Evolutionary conservation across 92 coral and sea anemone genomes (phyloP).

Genomic region (Virgularia gustaviana): DNA sequence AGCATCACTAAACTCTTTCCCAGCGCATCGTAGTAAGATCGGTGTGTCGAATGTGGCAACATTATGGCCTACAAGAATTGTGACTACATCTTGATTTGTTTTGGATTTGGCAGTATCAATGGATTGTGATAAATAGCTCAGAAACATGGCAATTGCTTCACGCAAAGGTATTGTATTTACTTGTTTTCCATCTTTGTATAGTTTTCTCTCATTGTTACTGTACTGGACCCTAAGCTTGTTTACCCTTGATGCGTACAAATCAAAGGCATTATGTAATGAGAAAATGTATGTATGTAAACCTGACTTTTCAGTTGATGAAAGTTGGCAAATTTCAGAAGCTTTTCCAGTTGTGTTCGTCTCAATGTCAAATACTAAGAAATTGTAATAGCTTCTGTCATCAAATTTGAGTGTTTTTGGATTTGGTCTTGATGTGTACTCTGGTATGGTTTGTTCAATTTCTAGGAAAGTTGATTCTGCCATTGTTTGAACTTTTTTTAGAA

Average conservation of each 20-base stretch:
- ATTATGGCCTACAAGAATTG: slow-evolving; percentile 53
- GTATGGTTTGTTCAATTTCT: slow-evolving; percentile 1
- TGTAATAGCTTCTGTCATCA: slow-evolving; percentile 23
- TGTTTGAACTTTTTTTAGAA: not conserved
- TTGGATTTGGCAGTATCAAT: not conserved
- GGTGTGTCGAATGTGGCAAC: slow-evolving; percentile 42
- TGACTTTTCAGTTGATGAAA: not conserved
- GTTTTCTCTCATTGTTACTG: not conserved
- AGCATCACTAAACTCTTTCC: slow-evolving; percentile 1
- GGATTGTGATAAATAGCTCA: not conserved
- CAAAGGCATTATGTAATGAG: not conserved
- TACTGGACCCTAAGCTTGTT: slow-evolving; percentile 1
- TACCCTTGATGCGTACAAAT: slow-evolving; percentile 7
- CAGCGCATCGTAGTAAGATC: slow-evolving; percentile 51
- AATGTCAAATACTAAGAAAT: too few species aligned
- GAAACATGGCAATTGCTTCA: not conserved
- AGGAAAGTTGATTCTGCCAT: not conserved
- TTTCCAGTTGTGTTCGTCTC: not conserved
- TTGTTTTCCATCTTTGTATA: not conserved
- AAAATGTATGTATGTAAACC: not conserved
- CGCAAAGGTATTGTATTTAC: slow-evolving; percentile 4
- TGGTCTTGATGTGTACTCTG: not conserved
- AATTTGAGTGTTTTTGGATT: not conserved
- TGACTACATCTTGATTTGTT: not conserved
- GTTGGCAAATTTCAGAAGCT: slow-evolving; percentile 43